These are phyloP conservation scores for Casuarius casuarius DNA, from an alignment of 2,113 vertebrate species.

Conservation along the genomic window DNA sequence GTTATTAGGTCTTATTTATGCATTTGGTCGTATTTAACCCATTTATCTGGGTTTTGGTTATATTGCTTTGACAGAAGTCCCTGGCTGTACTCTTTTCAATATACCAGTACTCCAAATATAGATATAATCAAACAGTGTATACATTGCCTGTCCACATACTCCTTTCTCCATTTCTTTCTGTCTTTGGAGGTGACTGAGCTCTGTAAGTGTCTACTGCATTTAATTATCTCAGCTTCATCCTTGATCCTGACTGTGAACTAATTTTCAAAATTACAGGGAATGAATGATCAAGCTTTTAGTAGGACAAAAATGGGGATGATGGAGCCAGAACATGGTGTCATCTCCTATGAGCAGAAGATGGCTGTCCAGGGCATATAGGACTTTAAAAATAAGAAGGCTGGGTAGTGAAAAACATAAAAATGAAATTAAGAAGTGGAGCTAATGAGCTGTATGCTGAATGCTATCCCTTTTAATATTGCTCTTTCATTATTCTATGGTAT, in stretches of 20 bases:
- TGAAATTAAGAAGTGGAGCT: neutral
- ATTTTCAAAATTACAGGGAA: neutral
- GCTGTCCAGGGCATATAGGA: fast-evolving
- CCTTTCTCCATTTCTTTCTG: neutral
- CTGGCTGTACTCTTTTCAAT: neutral
- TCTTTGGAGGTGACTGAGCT: neutral
- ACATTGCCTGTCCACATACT: fast-evolving
- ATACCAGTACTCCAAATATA: neutral
- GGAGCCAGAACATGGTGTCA: neutral
- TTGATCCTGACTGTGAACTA: neutral
- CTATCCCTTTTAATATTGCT: neutral
- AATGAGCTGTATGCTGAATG: neutral
- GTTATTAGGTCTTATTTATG: neutral
- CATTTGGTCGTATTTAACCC: neutral
- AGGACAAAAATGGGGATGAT: neutral
- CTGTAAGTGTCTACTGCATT: neutral
- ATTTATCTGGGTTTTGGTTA: neutral
- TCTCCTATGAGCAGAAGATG: neutral
- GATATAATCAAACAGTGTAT: neutral
- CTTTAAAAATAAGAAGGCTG: neutral
- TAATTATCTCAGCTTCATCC: neutral
- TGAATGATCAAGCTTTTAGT: neutral
- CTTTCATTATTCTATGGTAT: neutral
- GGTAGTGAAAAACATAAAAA: neutral
- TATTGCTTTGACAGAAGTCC: neutral